A percentile compares a stretch with the other conserved stretches of the same genome.
phyloP scores from a whole-genome alignment of 2,797 vertebrate genomes.

The Micropoecilia bifurca region DNA sequence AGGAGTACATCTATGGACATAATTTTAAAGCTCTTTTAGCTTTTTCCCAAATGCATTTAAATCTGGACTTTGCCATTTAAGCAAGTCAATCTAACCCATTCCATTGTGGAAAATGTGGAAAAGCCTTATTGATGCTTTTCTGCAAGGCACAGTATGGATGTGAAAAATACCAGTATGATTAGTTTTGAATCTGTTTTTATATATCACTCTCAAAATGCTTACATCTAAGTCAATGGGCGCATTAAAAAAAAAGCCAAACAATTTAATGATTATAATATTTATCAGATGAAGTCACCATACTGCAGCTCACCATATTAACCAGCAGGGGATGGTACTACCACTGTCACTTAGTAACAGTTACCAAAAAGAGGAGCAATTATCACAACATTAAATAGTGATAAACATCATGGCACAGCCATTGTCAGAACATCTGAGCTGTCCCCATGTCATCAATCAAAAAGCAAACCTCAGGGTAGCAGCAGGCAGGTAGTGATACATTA shows the following conservation, averaged over 20 bases:
- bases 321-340: constrained; percentile 57
- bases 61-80: not conserved
- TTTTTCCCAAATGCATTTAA: not conserved
- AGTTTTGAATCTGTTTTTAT: not conserved
- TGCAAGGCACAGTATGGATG: not conserved
- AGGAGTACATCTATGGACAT: not conserved
- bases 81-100: not conserved
- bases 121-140: not conserved
- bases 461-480: constrained; percentile 61
- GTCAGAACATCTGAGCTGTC: constrained; percentile 77
- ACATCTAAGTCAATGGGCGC: too few species aligned
- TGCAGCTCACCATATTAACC: constrained; percentile 45
- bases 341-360: constrained; percentile 68
- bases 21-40: too few species aligned
- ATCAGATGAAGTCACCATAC: constrained; percentile 39
- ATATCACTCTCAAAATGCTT: too few species aligned
- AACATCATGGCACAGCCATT: constrained; percentile 71
- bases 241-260: not conserved
- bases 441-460: constrained; percentile 72
- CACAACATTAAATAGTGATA: constrained; percentile 80
- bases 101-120: not conserved
- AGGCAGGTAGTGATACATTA: constrained; percentile 77
- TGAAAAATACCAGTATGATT: not conserved
- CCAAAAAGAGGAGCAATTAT: constrained; percentile 76
- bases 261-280: constrained; percentile 8